Evolutionary conservation across 2,888 invertebrate species (phyloP).

Genomic region (Diaprepes abbreviatus): DNA sequence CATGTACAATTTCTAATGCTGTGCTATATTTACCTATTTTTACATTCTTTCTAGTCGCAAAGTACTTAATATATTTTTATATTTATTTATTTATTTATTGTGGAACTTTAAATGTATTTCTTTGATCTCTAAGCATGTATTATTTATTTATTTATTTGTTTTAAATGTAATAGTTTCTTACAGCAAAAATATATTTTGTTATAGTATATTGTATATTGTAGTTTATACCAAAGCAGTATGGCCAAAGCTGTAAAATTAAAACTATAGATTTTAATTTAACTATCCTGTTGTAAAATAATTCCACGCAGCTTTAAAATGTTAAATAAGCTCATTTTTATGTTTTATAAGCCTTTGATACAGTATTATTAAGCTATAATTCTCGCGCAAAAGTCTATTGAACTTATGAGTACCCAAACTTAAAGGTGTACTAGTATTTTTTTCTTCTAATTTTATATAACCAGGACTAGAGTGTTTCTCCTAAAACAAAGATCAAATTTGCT

Average conservation of each 20-base stretch:
- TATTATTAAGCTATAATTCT: constrained; percentile 35
- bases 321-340: constrained; percentile 26
- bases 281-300: constrained; percentile 19
- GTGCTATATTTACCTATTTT: constrained; percentile 44
- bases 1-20: constrained; percentile 50
- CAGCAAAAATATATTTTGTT: constrained; percentile 19
- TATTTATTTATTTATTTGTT: constrained; percentile 36
- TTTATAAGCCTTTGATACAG: constrained; percentile 36
- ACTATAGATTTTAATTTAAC: neutral
- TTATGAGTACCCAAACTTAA: constrained; percentile 43
- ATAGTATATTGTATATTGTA: constrained; percentile 17
- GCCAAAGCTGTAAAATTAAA: constrained; percentile 7
- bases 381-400: constrained; percentile 22
- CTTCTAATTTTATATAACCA: constrained; percentile 9
- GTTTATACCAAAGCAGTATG: constrained; percentile 17
- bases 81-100: constrained; percentile 38
- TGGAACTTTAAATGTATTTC: constrained; percentile 23
- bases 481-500: constrained; percentile 5
- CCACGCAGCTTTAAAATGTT: constrained; percentile 24
- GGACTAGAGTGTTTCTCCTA: neutral
- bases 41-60: constrained; percentile 48
- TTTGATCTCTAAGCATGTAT: constrained; percentile 28
- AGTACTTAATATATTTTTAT: constrained; percentile 41
- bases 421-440: constrained; percentile 12
- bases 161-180: constrained; percentile 13